Percentiles rank a stretch among this genome's conserved stretches.
Conservation (phyloP, 35 echinoderm and acorn worm genomes). For the Heliocidaris tuberculata region DNA sequence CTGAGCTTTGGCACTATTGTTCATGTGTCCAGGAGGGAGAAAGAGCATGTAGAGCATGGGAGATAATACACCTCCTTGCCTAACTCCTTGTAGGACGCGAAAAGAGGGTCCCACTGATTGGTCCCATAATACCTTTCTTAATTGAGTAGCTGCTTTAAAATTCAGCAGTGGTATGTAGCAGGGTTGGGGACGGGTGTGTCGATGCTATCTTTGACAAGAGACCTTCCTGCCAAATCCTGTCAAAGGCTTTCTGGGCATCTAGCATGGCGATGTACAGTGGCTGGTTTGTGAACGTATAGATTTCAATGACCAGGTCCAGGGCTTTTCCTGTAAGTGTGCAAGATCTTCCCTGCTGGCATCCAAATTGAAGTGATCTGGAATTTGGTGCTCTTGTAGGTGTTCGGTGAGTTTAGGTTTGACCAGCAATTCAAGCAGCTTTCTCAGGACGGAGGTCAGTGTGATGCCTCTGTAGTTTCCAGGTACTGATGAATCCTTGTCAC, state of each 20-base stretch:
- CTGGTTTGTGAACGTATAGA: background rate
- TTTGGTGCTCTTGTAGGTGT: background rate
- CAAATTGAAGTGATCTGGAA: background rate
- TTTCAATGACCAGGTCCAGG: background rate
- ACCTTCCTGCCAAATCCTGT: background rate
- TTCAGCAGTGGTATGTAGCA: no score
- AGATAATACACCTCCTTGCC: background rate
- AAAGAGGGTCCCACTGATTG: no score
- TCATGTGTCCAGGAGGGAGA: no score
- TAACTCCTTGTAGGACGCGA: background rate
- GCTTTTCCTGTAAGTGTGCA: background rate
- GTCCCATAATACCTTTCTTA: no score
- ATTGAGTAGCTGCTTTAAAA: no score
- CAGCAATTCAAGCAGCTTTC: background rate
- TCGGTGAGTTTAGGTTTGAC: background rate
- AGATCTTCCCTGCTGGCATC: background rate
- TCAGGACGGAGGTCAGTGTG: background rate
- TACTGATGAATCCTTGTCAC: background rate
- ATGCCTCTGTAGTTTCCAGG: background rate
- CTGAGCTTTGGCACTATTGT: no score
- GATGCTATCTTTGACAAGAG: no score
- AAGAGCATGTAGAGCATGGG: background rate
- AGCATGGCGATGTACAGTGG: background rate
- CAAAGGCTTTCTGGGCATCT: background rate
- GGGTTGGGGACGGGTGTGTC: no score